Evolutionary conservation across 1,140 invertebrate genomes (phyloP).

Genomic region (Archivesica marissinica): DNA sequence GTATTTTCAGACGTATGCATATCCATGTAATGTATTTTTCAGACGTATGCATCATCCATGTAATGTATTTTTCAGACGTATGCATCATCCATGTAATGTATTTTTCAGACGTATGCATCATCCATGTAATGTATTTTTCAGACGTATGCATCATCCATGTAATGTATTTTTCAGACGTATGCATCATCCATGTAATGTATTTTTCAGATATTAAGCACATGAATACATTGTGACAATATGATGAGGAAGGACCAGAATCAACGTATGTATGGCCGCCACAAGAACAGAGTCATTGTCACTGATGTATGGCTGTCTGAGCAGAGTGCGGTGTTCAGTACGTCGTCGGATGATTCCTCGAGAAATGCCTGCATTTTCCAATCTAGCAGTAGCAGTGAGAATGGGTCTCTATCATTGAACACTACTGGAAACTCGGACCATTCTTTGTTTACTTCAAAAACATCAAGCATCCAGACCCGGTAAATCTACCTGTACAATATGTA

Average conservation of each 20-base stretch:
- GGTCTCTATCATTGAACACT: slow-evolving; percentile 26
- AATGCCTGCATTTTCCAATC: slow-evolving; percentile 40
- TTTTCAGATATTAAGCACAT: not conserved
- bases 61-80: too few species aligned
- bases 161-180: too few species aligned
- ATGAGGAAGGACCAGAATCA: slow-evolving; percentile 52
- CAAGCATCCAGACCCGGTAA: not conserved
- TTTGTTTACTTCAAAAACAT: not conserved
- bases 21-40: too few species aligned
- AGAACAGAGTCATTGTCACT: slow-evolving; percentile 40
- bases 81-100: too few species aligned
- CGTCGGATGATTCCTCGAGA: slow-evolving; percentile 24
- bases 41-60: too few species aligned
- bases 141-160: too few species aligned
- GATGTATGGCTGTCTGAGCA: slow-evolving; percentile 52
- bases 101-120: too few species aligned
- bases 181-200: too few species aligned
- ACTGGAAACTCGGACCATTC: slow-evolving; percentile 26
- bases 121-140: too few species aligned
- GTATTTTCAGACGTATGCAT: too few species aligned
- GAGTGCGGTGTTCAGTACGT: slow-evolving; percentile 46
- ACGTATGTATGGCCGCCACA: slow-evolving; percentile 59
- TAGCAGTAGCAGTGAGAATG: slow-evolving; percentile 49
- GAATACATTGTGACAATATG: not conserved
- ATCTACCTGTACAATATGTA: too few species aligned